Evolutionary conservation across 1,140 invertebrate genomes (phyloP).

Genomic region (Heliothis subflexa): DNA sequence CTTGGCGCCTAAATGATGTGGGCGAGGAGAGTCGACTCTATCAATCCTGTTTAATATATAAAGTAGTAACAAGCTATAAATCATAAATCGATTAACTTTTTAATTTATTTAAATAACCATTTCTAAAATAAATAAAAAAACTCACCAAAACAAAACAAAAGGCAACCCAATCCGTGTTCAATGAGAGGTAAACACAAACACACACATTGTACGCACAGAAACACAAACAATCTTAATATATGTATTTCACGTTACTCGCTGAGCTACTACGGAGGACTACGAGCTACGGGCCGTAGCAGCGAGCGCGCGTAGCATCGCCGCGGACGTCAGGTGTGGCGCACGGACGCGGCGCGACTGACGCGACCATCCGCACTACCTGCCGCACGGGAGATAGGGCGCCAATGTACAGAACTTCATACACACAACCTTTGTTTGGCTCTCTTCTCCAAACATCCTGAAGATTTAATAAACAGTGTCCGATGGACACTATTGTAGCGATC

Average conservation of each 20-base stretch:
- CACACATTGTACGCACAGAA: slow-evolving; percentile 47
- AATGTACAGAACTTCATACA: neutral
- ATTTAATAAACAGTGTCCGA: neutral
- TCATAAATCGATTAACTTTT: too few relatives aligned
- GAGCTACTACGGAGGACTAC: neutral
- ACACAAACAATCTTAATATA: slow-evolving; percentile 36
- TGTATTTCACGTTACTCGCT: neutral
- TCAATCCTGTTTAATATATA: neutral
- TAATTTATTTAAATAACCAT: too few relatives aligned
- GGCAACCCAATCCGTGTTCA: slow-evolving; percentile 37
- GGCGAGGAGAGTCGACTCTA: neutral
- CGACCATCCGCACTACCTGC: neutral
- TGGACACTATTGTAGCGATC: neutral
- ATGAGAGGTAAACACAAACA: slow-evolving; percentile 45
- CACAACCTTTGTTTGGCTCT: neutral
- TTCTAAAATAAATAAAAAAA: neutral
- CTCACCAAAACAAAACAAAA: slow-evolving; percentile 37
- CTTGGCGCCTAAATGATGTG: neutral
- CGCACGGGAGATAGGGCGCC: neutral
- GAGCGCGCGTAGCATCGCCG: too few relatives aligned
- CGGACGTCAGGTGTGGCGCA: neutral
- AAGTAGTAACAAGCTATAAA: too few relatives aligned
- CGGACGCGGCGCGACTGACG: slow-evolving; percentile 21
- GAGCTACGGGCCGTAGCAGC: slow-evolving; percentile 1
- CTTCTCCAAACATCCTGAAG: neutral